A percentile compares a stretch with the other conserved stretches of the same genome.
phyloP scores from a whole-genome alignment of 2,797 vertebrate genomes.

The Poecilia gillii region DNA sequence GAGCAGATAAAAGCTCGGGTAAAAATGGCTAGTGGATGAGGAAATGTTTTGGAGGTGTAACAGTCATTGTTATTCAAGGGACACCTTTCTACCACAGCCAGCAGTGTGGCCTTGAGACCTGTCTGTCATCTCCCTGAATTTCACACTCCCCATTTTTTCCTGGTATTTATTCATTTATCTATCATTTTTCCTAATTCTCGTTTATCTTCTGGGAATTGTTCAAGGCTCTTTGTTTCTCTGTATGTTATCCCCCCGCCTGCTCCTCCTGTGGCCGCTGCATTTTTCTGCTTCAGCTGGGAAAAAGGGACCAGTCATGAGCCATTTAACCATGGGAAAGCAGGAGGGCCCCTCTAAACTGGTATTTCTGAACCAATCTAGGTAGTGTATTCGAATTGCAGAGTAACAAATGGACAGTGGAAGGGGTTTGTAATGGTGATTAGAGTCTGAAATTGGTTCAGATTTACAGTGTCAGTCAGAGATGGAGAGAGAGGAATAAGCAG shows the following conservation, averaged over 20 bases:
- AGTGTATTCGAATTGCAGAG: conserved; percentile 91
- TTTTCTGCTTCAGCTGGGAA: conserved; percentile 67
- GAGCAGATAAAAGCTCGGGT: conserved; percentile 85
- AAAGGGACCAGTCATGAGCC: conserved; percentile 86
- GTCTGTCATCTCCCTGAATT: conserved; percentile 79
- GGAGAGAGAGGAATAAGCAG: conserved; percentile 92
- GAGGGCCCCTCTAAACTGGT: conserved; percentile 85
- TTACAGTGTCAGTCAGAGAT: conserved; percentile 99
- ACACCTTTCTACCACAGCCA: conserved; percentile 73
- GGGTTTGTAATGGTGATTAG: conserved; percentile 99
- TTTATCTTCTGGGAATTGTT: conserved; percentile 81
- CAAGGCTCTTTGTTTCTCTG: conserved; percentile 76
- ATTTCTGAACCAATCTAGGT: conserved; percentile 90
- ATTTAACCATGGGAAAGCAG: conserved; percentile 86
- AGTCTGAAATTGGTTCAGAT: conserved; percentile 99
- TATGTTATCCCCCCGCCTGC: conserved; percentile 30
- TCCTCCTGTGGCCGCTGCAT: conserved; percentile 53
- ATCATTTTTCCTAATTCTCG: conserved; percentile 77
- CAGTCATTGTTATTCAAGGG: conserved; percentile 87
- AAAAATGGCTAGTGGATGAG: conserved; percentile 84
- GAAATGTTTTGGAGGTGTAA: conserved; percentile 86
- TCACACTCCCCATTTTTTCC: conserved; percentile 71
- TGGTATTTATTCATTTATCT: conserved; percentile 79
- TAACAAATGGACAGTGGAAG: conserved; percentile 98
- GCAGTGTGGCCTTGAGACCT: conserved; percentile 80